A percentile compares a stretch with the other conserved stretches of the same genome.
These are phyloP conservation scores for Palythoa heliodiscus DNA, from an alignment of 92 coral and sea anemone genomes.

Conservation along the genomic window DNA sequence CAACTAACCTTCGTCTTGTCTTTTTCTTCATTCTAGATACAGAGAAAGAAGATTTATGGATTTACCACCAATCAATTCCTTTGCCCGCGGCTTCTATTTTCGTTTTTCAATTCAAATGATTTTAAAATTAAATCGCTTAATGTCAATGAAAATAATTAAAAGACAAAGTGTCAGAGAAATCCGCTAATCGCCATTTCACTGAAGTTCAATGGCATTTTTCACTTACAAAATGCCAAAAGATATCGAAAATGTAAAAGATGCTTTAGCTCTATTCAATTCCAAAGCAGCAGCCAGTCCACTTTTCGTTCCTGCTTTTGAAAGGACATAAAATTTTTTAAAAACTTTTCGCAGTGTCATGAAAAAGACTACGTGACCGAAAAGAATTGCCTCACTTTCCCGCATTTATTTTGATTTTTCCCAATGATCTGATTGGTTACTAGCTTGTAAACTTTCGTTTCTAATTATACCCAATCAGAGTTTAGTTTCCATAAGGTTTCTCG, in stretches of 20 bases:
- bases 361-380: background rate
- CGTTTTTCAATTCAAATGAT: background rate
- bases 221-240: background rate
- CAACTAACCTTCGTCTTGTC: constrained; percentile 5
- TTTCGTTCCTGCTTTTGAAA: constrained; percentile 15
- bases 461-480: constrained; percentile 19
- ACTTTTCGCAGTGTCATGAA: background rate
- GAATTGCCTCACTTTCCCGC: background rate
- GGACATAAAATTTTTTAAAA: background rate
- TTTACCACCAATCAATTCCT: background rate
- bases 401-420: background rate
- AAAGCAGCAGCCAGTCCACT: background rate
- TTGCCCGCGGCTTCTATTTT: background rate
- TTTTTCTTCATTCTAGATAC: background rate
- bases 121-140: background rate
- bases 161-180: background rate
- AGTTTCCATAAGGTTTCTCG: background rate
- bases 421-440: constrained; percentile 19
- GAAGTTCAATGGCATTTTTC: background rate
- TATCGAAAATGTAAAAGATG: background rate
- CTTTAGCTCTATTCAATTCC: background rate
- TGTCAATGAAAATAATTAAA: background rate
- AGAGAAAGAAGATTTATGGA: background rate
- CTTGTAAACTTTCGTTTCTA: background rate
- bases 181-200: background rate